phyloP scores from a whole-genome alignment of 2,113 vertebrate species.

The Ctenodactylus gundi region DNA sequence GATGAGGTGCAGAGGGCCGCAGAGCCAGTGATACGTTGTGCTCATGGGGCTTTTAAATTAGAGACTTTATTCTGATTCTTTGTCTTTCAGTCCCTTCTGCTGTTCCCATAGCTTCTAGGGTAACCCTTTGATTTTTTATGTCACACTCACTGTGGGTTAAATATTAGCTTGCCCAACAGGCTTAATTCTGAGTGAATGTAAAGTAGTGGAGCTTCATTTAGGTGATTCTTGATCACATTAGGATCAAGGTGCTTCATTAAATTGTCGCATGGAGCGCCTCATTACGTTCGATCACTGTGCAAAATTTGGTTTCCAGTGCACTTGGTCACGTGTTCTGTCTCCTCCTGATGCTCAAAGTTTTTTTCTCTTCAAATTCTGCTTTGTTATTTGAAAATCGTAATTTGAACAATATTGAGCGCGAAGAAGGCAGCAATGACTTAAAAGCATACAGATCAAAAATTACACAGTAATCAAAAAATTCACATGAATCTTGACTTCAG shows the following conservation, averaged over 20 bases:
- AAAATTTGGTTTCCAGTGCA: background rate
- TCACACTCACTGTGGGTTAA: rapidly evolving
- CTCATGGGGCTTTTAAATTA: background rate
- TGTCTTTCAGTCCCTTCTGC: background rate
- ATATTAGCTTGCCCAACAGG: background rate
- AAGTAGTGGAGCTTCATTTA: background rate
- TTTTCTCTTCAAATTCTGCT: too few relatives aligned
- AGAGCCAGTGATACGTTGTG: background rate
- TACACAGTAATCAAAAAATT: too few relatives aligned
- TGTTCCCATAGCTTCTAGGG: too few relatives aligned
- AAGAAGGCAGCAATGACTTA: too few relatives aligned
- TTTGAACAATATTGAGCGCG: too few relatives aligned
- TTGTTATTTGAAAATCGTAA: too few relatives aligned
- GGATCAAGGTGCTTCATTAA: background rate
- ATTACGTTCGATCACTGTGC: background rate
- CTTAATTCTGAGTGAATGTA: background rate
- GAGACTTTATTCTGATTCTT: background rate
- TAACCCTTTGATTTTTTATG: background rate
- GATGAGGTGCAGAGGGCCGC: background rate
- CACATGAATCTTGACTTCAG: too few relatives aligned
- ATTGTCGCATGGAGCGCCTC: background rate
- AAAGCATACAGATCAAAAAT: too few relatives aligned
- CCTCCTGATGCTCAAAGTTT: background rate
- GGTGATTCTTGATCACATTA: background rate
- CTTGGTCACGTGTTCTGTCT: too few relatives aligned